Percentiles rank a stretch among this genome's conserved stretches.
These are phyloP conservation scores for Upupa epops DNA, from an alignment of 2,113 vertebrate genomes.

Conservation along the genomic window DNA sequence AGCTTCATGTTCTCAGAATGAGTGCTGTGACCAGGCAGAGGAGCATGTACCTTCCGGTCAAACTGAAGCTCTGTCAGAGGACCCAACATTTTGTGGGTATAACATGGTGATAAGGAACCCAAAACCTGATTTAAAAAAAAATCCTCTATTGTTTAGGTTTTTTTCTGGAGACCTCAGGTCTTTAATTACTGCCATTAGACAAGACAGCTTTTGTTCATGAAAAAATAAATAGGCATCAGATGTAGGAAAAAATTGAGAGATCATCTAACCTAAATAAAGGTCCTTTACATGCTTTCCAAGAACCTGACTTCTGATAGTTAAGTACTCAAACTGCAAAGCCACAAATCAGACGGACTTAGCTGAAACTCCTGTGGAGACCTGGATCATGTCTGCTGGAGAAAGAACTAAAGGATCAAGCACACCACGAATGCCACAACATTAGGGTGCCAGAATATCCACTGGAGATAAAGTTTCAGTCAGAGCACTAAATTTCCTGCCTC, in stretches of 20 bases:
- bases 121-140: background rate
- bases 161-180: background rate
- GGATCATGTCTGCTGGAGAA: background rate
- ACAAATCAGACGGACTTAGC: background rate
- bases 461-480: conserved; percentile 45
- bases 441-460: background rate
- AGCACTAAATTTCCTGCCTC: conserved; percentile 44
- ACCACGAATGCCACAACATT: background rate
- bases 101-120: background rate
- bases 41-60: background rate
- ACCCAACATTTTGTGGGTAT: background rate
- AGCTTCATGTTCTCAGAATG: background rate
- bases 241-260: background rate
- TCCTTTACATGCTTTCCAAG: background rate
- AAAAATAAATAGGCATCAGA: background rate
- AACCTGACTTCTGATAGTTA: background rate
- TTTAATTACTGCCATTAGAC: background rate
- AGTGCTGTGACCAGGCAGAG: background rate
- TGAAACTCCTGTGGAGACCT: conserved; percentile 23
- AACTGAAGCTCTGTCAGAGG: background rate
- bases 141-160: background rate
- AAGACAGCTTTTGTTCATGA: background rate
- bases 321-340: background rate
- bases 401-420: background rate
- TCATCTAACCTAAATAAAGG: background rate